Evolutionary conservation across 2,113 vertebrate species (phyloP), one percentile per base, ranked within the genome.

Genomic region (Platichthys flesus): DNA sequence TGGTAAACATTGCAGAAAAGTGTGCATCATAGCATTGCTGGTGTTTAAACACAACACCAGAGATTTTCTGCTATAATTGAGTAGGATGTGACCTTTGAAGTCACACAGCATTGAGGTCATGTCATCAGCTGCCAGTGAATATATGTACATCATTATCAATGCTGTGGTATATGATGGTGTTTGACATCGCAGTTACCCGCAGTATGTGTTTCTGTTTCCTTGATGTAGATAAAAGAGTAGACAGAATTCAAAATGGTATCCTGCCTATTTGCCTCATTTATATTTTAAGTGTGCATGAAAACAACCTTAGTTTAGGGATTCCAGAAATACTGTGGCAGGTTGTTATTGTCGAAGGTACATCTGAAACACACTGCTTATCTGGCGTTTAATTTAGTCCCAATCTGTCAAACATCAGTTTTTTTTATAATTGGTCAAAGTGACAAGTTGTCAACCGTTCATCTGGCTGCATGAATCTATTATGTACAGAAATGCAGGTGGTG

Each of bases 61-160:
- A 54, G 45, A 62, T 42, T 45, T 21, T 45, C 9, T 42, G 3
- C 42, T 10, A 31, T 68, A 62, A 63, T 7, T 26, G 51, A 68
- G n/a, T 2, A 37, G 63, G 51, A 69, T 49, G 65, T 80, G 71
- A 63, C 51, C 28, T 74, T 18, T 21, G 35, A 24, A 40, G 18
- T 37, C 60, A 49, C 16, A 52, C 26, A 66, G 69, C 62, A 31
- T 24, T 35, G 49, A 73, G 70, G 63, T 52, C 47, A 35, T 55
- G 40, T 37, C 51, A 64, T 37, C 37, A 13, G 16, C 51, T 69
- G 52, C 21, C 26, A 45, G 54, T 59, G 21, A 65, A 65, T 52
- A 59, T 59, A 26, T 52, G n/a, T 26, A 51, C 64, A 47, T 67
- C 56, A 55, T 56, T 56, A 74, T 28, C 47, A 35, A 12, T 28